These are phyloP conservation scores for Lutjanus erythropterus DNA, from an alignment of 2,113 vertebrate genomes.

Conservation along the genomic window DNA sequence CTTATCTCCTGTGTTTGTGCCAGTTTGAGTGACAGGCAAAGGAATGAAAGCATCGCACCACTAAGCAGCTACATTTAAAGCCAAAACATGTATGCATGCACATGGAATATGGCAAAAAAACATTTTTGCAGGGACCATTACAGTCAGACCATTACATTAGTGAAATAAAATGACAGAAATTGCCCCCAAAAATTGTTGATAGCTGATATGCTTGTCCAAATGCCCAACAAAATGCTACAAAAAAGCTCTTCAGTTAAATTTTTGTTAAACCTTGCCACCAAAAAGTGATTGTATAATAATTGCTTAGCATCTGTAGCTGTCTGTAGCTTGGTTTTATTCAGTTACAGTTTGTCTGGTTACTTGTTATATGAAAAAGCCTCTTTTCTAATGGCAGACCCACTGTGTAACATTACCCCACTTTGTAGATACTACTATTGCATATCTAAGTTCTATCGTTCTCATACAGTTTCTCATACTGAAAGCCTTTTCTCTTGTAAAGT, in stretches of 20 bases:
- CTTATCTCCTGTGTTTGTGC: constrained; percentile 28
- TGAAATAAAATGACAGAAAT: no score
- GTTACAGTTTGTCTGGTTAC: not conserved
- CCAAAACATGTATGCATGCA: not conserved
- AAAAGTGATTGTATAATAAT: not conserved
- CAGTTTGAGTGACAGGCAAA: constrained; percentile 23
- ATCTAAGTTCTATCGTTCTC: no score
- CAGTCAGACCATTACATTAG: no score
- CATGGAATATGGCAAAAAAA: not conserved
- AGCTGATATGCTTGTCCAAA: no score
- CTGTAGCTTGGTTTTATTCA: not conserved
- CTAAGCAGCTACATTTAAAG: constrained; percentile 8
- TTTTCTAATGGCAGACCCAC: not conserved
- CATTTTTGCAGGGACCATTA: no score
- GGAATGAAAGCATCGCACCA: not conserved
- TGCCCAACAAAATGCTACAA: not conserved
- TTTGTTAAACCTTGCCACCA: not conserved
- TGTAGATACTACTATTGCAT: not conserved
- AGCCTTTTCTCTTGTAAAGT: no score
- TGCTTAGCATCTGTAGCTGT: not conserved
- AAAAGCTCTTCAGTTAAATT: not conserved
- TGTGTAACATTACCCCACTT: not conserved
- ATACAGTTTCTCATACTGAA: no score
- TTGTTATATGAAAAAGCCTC: no score
- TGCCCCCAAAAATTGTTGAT: no score